Base-by-base conservation (phyloP, 53 echinoderm and acorn worm genomes). In the Zoroaster sp. region DNA sequence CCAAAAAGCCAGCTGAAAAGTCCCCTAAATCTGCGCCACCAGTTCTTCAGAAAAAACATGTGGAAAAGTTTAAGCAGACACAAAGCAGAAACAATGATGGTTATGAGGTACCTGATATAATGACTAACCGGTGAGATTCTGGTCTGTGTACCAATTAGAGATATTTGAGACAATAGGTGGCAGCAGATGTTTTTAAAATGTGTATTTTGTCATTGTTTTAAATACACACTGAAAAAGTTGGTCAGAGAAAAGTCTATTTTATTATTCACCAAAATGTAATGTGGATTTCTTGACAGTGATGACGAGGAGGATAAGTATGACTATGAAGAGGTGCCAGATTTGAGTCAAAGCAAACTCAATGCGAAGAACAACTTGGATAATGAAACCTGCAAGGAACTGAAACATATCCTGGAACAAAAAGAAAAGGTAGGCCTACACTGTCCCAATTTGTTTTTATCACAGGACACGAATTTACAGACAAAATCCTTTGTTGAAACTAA, bases 351-450 rank as follows among this genome's bases (percentile, higher is more conserved):
- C 18, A 1, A 1, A 11, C 42, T 63, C 14, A 11, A 12, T 15
- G 37, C n/a, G 4, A 4, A 10, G 32, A 20, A 46, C n/a, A 13
- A 71, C 31, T 7, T 59, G 28, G 77, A 88, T 2, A 43, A 55
- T 45, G 42, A 0, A 17, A 77, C 89, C 14, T 2, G 51, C 15
- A 28, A 17, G 4, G 89, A 89, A 59, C 80, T 89, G 47, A 89
- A 89, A 51, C 46, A 20, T 8, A 71, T 89, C 66, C 72, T 89
- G 36, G 51, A 89, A 55, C 78, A 40, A 41, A 89, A 80, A 67
- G 89, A 89, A 21, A 71, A 89, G 80, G 89, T 89, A 53, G 30
- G 4, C 35, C 9, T 0, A 0, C 0, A 30, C 31, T 25, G 11
- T 45, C 13, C 11, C 38, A 6, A 2, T 12, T 37, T 8, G 20